phyloP scores from a whole-genome alignment of 2,797 vertebrate genomes.

The Denticeps clupeoides region DNA sequence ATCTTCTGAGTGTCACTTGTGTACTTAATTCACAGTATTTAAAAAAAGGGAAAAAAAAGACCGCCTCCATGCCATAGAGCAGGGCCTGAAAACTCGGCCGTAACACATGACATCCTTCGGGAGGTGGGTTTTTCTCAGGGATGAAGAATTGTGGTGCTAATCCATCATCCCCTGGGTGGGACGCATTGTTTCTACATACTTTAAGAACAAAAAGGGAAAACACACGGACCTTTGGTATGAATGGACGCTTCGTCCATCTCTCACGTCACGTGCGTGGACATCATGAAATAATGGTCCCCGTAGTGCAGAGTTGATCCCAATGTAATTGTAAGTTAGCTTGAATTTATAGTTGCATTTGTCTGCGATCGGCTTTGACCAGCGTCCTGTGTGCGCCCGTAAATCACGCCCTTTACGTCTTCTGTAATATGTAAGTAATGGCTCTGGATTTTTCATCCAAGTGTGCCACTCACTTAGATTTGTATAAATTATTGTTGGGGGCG shows the following conservation, averaged over 20 bases:
- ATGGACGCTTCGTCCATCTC: not conserved
- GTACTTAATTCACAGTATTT: constrained; percentile 37
- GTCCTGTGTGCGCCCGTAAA: constrained; percentile 34
- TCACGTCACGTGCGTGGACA: not conserved
- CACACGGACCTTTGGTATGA: not conserved
- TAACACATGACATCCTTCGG: constrained; percentile 14
- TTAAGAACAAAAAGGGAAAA: not conserved
- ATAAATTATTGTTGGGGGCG: not conserved
- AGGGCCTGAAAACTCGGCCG: not conserved
- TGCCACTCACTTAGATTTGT: not conserved
- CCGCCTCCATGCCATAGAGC: not conserved
- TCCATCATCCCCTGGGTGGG: constrained; percentile 1
- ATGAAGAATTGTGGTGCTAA: not conserved
- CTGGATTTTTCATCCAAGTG: not conserved
- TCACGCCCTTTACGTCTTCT: constrained; percentile 37
- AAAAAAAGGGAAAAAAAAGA: not conserved
- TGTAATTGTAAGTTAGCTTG: not conserved
- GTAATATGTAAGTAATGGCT: not conserved
- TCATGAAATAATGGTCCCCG: not conserved
- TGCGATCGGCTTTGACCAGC: not conserved
- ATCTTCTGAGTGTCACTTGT: constrained; percentile 61
- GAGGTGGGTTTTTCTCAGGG: not conserved
- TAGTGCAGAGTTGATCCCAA: not conserved
- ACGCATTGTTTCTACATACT: not conserved
- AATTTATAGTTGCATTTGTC: not conserved